phyloP scores from a whole-genome alignment of 2,797 vertebrate species.

The Pagetopsis macropterus region DNA sequence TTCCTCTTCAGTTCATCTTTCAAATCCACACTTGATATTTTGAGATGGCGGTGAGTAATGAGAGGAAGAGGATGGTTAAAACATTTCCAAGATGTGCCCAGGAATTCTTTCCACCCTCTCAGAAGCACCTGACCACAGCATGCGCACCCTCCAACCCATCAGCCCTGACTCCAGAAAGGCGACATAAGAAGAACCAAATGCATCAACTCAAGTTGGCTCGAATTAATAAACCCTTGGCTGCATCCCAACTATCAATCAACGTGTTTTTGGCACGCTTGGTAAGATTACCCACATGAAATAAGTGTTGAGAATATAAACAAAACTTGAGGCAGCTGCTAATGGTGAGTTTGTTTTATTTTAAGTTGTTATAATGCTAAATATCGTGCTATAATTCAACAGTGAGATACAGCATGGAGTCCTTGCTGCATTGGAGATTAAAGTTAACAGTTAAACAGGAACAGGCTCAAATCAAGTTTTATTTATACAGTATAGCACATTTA shows the following conservation, averaged over 20 bases:
- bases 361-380: neutral
- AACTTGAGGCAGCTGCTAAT: neutral
- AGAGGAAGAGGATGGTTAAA: slow-evolving; percentile 56
- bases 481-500: no score
- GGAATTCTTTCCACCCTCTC: slow-evolving; percentile 60
- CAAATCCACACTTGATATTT: slow-evolving; percentile 43
- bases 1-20: slow-evolving; percentile 10
- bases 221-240: slow-evolving; percentile 28
- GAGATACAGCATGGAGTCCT: neutral
- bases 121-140: slow-evolving; percentile 63
- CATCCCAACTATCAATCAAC: neutral
- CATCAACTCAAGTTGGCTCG: slow-evolving; percentile 1
- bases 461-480: no score
- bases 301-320: neutral
- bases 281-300: neutral
- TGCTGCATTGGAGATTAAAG: neutral
- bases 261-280: neutral
- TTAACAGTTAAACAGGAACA: no score
- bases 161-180: slow-evolving; percentile 32
- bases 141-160: slow-evolving; percentile 37
- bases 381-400: neutral
- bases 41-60: slow-evolving; percentile 58
- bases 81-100: slow-evolving; percentile 57
- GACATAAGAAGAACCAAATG: slow-evolving; percentile 14
- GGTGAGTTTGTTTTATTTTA: neutral